phyloP scores from a whole-genome alignment of 2,113 vertebrate genomes.

The Aspidoscelis tigris region DNA sequence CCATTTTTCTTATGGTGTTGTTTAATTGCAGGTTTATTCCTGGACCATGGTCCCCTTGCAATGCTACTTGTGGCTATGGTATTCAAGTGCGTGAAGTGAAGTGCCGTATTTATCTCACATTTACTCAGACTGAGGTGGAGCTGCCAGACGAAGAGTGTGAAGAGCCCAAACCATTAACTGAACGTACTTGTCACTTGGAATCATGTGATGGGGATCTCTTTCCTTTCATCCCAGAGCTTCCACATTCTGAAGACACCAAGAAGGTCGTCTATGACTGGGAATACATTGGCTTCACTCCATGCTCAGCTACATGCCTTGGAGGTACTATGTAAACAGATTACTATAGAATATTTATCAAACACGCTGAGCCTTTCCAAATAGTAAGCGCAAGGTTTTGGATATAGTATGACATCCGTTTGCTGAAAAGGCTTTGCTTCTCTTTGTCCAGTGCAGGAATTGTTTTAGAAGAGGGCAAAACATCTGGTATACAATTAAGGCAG shows the following conservation, averaged over 20 bases:
- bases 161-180: slow-evolving; percentile 69
- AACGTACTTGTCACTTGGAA: slow-evolving; percentile 76
- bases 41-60: slow-evolving; percentile 90
- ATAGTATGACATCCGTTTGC: no score
- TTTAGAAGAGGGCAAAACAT: no score
- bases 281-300: slow-evolving; percentile 85
- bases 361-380: no score
- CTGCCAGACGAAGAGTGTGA: slow-evolving; percentile 90
- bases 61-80: slow-evolving; percentile 83
- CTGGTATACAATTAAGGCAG: no score
- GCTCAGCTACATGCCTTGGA: slow-evolving; percentile 85
- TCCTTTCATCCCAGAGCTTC: slow-evolving; percentile 5
- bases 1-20: not conserved
- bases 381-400: no score
- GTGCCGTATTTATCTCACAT: slow-evolving; percentile 86
- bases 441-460: no score
- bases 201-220: slow-evolving; percentile 73
- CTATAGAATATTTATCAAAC: not conserved
- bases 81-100: slow-evolving; percentile 82
- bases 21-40: slow-evolving; percentile 82
- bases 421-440: no score
- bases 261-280: slow-evolving; percentile 83
- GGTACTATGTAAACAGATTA: slow-evolving; percentile 64
- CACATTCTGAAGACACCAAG: slow-evolving; percentile 49
- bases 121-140: slow-evolving; percentile 87